phyloP scores from a whole-genome alignment of 1,140 invertebrate genomes.

The Gryon sp. region DNA sequence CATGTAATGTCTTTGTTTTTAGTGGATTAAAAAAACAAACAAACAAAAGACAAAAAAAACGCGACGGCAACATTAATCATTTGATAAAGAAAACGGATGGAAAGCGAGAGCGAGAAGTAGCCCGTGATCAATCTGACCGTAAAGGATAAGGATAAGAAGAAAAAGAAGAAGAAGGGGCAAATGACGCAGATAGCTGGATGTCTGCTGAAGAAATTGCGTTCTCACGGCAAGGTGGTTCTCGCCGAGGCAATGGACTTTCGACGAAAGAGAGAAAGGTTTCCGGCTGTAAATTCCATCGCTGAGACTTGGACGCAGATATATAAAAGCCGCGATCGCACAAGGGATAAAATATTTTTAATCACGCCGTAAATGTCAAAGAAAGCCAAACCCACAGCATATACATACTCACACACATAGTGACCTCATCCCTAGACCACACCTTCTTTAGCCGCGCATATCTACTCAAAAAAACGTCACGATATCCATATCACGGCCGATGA shows the following conservation, averaged over 20 bases:
- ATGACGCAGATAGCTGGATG: too few relatives aligned
- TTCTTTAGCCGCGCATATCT: conserved; percentile 23
- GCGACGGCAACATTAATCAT: conserved; percentile 29
- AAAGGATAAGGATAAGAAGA: too few relatives aligned
- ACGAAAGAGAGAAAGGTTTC: conserved; percentile 11
- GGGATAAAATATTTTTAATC: conserved; percentile 53
- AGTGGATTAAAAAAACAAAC: too few relatives aligned
- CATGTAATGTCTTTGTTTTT: conserved; percentile 32
- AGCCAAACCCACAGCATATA: not conserved
- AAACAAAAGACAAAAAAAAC: conserved; percentile 26
- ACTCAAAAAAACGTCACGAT: conserved; percentile 16
- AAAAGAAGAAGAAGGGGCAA: too few relatives aligned
- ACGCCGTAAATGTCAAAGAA: conserved; percentile 32
- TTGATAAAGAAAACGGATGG: conserved; percentile 2
- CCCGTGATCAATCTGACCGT: conserved; percentile 6
- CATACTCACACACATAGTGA: not conserved
- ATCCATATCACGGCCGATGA: conserved; percentile 15
- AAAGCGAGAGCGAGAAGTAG: conserved; percentile 15
- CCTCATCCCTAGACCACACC: conserved; percentile 21
- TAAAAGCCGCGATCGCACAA: not conserved
- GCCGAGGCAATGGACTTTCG: conserved; percentile 27
- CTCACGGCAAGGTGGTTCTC: conserved; percentile 24
- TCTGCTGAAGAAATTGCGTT: conserved; percentile 20
- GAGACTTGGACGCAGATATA: not conserved
- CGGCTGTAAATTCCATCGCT: conserved; percentile 18